Percentiles rank a stretch among this genome's conserved stretches.
Conservation (phyloP, 2,797 vertebrate species). For the Sebastes kiyomatsui region DNA sequence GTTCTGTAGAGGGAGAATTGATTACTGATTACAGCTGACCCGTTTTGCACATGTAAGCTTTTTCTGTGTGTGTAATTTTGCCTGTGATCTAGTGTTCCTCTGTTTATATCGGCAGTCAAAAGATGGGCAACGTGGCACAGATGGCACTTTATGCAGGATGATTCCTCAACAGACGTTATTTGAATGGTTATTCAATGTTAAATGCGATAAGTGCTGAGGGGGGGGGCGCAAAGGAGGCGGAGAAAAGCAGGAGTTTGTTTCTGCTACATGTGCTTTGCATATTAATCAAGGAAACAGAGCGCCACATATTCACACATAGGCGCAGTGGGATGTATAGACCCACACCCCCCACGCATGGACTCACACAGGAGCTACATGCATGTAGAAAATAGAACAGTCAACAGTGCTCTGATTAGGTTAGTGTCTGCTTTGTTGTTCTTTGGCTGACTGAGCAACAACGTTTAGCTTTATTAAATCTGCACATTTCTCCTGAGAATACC, state of each 20-base stretch:
- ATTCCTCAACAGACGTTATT: constrained; percentile 77
- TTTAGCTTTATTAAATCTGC: constrained; percentile 84
- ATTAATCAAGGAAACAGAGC: constrained; percentile 41
- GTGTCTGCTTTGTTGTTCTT: constrained; percentile 61
- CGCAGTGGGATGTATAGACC: not conserved
- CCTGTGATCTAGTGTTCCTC: constrained; percentile 45
- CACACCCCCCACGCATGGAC: not conserved
- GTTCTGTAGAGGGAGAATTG: constrained; percentile 49
- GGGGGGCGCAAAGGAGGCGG: constrained; percentile 3
- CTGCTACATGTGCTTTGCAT: constrained; percentile 64
- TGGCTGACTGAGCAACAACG: constrained; percentile 76
- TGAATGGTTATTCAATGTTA: constrained; percentile 80
- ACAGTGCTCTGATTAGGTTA: constrained; percentile 77
- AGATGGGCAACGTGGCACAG: constrained; percentile 66
- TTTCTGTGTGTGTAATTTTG: constrained; percentile 44
- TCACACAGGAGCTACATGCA: constrained; percentile 41
- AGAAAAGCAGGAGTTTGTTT: constrained; percentile 64
- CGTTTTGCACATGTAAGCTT: constrained; percentile 47
- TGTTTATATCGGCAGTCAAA: constrained; percentile 62
- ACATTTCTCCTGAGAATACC: constrained; percentile 68
- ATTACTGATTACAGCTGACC: constrained; percentile 71
- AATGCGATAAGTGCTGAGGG: constrained; percentile 65
- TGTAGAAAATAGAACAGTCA: constrained; percentile 49
- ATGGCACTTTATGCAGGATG: constrained; percentile 76
- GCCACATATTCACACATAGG: not conserved